phyloP scores from a whole-genome alignment of 2,797 vertebrate genomes.

The Anniella stebbinsi region DNA sequence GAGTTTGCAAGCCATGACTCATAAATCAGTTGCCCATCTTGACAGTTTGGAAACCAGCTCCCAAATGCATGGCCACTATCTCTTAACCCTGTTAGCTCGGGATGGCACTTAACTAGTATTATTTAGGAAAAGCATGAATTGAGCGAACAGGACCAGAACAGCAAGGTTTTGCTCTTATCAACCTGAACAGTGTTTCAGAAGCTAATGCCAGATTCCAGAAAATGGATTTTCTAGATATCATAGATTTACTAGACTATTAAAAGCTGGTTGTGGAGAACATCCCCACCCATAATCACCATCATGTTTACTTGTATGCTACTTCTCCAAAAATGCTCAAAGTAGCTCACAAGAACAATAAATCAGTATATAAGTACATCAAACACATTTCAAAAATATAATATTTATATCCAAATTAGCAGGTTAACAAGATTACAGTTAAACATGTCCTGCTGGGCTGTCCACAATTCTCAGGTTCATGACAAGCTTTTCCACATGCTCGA shows the following conservation, averaged over 20 bases:
- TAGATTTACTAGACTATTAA: not conserved
- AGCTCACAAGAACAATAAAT: no score
- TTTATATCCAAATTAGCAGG: no score
- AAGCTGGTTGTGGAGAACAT: not conserved
- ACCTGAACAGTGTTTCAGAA: not conserved
- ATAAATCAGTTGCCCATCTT: constrained; percentile 27
- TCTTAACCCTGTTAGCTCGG: not conserved
- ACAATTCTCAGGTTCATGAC: not conserved
- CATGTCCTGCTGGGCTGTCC: not conserved
- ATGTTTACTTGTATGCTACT: no score
- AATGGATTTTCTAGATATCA: not conserved
- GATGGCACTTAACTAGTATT: not conserved
- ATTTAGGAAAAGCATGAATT: not conserved
- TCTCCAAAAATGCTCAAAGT: no score
- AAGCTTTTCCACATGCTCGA: not conserved
- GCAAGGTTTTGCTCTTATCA: not conserved
- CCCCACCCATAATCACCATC: not conserved
- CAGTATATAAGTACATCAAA: no score
- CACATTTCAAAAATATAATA: no score
- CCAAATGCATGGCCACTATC: not conserved
- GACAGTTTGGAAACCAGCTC: not conserved
- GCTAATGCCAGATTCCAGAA: not conserved
- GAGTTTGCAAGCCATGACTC: constrained; percentile 30
- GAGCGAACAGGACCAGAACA: not conserved
- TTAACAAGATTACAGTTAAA: not conserved